Conservation (phyloP, 2,888 invertebrate species). For the Macaria liturata region DNA sequence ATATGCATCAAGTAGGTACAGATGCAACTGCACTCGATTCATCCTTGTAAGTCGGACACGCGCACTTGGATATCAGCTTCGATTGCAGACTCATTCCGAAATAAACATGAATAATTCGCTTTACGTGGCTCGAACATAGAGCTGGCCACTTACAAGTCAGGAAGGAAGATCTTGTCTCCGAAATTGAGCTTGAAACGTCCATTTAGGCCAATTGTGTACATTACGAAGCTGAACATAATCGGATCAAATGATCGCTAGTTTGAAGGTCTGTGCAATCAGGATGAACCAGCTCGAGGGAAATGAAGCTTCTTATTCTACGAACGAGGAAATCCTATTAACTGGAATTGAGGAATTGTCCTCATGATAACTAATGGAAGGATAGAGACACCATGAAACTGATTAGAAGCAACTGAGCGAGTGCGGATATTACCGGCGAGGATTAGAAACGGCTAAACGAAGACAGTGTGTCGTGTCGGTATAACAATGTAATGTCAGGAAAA, state of each 20-base stretch:
- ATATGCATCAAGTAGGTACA: too few species aligned
- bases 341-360: slow-evolving; percentile 40
- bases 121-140: not conserved
- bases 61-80: slow-evolving; percentile 6
- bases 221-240: slow-evolving; percentile 4
- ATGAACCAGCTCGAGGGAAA: slow-evolving; percentile 14
- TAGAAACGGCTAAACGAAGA: too few species aligned
- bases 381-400: too few species aligned
- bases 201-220: not conserved
- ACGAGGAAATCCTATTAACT: slow-evolving; percentile 65
- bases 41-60: not conserved
- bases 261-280: slow-evolving; percentile 17
- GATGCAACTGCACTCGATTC: too few species aligned
- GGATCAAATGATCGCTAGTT: not conserved
- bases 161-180: too few species aligned
- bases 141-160: not conserved
- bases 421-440: too few species aligned
- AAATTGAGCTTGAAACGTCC: not conserved
- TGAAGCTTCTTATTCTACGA: slow-evolving; percentile 10
- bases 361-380: slow-evolving; percentile 16
- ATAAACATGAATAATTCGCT: slow-evolving; percentile 8
- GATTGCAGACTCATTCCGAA: slow-evolving; percentile 9
- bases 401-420: too few species aligned
- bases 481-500: too few species aligned
- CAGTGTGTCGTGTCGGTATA: too few species aligned